A percentile compares a stretch with the other conserved stretches of the same genome.
Conservation (phyloP, 2,888 invertebrate genomes). For the Chloroclystis v-ata region DNA sequence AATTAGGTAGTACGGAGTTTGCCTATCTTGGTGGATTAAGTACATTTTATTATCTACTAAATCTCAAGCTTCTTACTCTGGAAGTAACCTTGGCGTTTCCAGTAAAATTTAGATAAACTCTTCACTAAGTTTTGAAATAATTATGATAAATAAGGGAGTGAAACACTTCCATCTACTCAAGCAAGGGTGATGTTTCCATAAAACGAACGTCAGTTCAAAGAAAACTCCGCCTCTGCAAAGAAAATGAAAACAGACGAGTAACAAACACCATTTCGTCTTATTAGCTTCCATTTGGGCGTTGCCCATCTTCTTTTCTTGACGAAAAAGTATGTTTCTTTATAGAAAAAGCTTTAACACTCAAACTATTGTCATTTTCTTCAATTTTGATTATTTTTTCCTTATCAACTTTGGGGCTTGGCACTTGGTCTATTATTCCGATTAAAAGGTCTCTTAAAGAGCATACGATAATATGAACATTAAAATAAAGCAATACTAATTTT, state of each 20-base stretch:
- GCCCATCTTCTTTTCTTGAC: constrained; percentile 28
- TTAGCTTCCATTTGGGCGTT: constrained; percentile 41
- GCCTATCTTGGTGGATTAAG: too few relatives aligned
- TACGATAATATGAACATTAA: too few relatives aligned
- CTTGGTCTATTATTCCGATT: background rate
- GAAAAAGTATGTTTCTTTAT: constrained; percentile 14
- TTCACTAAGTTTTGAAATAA: too few relatives aligned
- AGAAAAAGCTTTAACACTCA: constrained; percentile 1
- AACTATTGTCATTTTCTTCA: background rate
- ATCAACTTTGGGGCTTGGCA: too few relatives aligned
- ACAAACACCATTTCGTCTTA: constrained; percentile 38
- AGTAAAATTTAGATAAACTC: too few relatives aligned
- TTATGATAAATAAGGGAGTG: too few relatives aligned
- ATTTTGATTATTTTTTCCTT: background rate
- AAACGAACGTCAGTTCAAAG: constrained; percentile 18
- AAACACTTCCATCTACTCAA: constrained; percentile 1
- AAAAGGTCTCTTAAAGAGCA: background rate
- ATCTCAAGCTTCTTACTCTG: too few relatives aligned
- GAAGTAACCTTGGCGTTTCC: too few relatives aligned
- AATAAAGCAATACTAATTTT: too few relatives aligned
- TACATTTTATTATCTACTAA: too few relatives aligned
- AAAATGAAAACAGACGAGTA: constrained; percentile 33
- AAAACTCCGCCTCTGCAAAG: constrained; percentile 15
- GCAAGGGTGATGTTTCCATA: constrained; percentile 11
- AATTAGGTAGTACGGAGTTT: too few relatives aligned